These are phyloP conservation scores for Drosophila subsilvestris DNA, from an alignment of 2,888 invertebrate genomes.

Conservation along the genomic window DNA sequence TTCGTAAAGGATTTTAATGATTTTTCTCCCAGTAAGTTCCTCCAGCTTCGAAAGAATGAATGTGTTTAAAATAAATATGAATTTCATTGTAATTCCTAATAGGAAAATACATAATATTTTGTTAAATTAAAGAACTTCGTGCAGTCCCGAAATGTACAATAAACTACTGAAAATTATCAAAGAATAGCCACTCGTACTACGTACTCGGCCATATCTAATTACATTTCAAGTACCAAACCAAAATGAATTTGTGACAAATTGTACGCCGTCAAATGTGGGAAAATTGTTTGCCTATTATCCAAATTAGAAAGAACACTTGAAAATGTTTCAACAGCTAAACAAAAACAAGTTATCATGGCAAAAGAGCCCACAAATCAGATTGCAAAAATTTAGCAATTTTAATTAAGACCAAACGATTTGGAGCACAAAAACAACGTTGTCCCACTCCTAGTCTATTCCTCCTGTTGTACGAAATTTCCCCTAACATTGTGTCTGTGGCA, in stretches of 20 bases:
- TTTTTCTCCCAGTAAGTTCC: not conserved
- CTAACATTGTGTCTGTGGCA: not conserved
- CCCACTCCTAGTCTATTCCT: not conserved
- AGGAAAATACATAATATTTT: no score
- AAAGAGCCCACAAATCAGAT: conserved; percentile 45
- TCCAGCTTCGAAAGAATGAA: no score
- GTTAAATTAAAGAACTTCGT: no score
- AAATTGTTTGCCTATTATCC: conserved; percentile 19
- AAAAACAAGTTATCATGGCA: conserved; percentile 33
- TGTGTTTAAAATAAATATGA: no score
- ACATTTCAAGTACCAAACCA: not conserved
- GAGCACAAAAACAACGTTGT: conserved; percentile 26
- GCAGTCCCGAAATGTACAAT: no score
- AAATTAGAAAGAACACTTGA: conserved; percentile 13
- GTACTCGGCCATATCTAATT: not conserved
- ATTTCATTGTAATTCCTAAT: no score
- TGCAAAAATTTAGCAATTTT: conserved; percentile 32
- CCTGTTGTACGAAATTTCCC: not conserved
- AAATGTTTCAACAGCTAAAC: conserved; percentile 18
- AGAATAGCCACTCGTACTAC: no score
- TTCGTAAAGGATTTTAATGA: not conserved
- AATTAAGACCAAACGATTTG: conserved; percentile 52
- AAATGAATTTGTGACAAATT: conserved; percentile 9
- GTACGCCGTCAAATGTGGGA: conserved; percentile 9
- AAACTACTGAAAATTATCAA: no score